These are phyloP conservation scores for Silurus lanzhouensis DNA, from an alignment of 2,797 vertebrate genomes.

Conservation along the genomic window DNA sequence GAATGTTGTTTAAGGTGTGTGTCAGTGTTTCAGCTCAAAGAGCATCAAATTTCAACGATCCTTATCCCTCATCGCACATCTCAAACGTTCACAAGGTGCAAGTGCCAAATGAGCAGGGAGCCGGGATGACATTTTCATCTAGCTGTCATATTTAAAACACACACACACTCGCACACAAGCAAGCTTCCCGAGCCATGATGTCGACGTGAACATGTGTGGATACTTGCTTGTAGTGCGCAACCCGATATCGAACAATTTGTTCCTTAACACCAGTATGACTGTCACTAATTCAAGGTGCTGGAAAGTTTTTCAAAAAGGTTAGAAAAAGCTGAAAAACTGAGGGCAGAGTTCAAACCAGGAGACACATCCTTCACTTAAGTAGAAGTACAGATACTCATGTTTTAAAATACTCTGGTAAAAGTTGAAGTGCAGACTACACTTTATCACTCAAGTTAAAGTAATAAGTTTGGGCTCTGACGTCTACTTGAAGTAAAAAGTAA, in stretches of 20 bases:
- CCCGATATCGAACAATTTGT: background rate
- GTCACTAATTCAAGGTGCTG: background rate
- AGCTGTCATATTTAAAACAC: background rate
- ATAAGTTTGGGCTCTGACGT: too few species aligned
- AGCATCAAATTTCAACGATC: background rate
- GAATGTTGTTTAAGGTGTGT: slow-evolving; percentile 17
- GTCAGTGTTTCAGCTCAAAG: background rate
- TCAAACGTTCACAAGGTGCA: background rate
- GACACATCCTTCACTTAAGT: too few species aligned
- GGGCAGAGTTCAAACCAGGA: background rate
- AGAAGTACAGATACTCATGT: too few species aligned
- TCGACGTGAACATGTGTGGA: background rate
- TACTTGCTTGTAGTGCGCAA: background rate
- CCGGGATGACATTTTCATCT: background rate
- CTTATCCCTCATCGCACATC: background rate
- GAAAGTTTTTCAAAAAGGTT: background rate
- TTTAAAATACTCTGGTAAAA: too few species aligned
- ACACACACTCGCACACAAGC: background rate
- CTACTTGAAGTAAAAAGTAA: too few species aligned
- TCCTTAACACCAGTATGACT: background rate
- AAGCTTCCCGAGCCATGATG: background rate
- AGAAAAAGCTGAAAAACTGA: background rate
- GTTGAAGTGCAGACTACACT: too few species aligned
- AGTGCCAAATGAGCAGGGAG: background rate
- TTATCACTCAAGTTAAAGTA: too few species aligned